Percentiles rank a stretch among this genome's conserved stretches.
Conservation (phyloP, 2,888 invertebrate species). For the Sympetrum striolatum region DNA sequence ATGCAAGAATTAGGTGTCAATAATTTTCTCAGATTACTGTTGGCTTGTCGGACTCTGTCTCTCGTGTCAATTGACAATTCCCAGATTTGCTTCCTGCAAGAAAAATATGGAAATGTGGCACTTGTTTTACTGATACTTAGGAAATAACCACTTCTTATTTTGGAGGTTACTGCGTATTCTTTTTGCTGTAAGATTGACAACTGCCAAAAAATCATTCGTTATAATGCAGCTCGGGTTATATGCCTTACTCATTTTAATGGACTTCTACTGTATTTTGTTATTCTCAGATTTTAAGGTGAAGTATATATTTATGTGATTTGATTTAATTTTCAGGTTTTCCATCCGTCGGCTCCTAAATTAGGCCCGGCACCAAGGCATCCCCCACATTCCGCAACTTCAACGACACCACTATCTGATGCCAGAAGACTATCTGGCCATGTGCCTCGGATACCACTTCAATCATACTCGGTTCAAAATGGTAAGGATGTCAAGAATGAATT, state of each 20-base stretch:
- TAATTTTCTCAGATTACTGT: too few relatives aligned
- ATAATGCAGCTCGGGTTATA: too few relatives aligned
- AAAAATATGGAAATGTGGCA: too few relatives aligned
- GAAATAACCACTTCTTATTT: too few relatives aligned
- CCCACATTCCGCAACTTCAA: conserved; percentile 50
- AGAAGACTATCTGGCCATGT: conserved; percentile 52
- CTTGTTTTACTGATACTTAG: too few relatives aligned
- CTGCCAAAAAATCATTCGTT: too few relatives aligned
- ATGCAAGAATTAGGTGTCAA: too few relatives aligned
- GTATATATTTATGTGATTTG: neutral
- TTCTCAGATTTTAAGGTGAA: neutral
- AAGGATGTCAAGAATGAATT: conserved; percentile 44
- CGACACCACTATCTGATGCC: conserved; percentile 9
- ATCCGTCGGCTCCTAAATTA: conserved; percentile 51
- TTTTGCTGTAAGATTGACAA: too few relatives aligned
- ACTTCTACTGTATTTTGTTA: neutral
- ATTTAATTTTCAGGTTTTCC: conserved; percentile 47
- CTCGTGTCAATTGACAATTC: too few relatives aligned
- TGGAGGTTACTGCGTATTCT: too few relatives aligned
- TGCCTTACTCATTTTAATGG: neutral
- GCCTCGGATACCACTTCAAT: conserved; percentile 49
- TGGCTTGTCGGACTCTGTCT: too few relatives aligned
- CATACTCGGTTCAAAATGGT: conserved; percentile 57
- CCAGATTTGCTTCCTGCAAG: too few relatives aligned
- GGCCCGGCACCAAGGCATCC: conserved; percentile 55